These are phyloP conservation scores for Cygnus buccinator DNA, from an alignment of 2,113 vertebrate species.

Conservation along the genomic window DNA sequence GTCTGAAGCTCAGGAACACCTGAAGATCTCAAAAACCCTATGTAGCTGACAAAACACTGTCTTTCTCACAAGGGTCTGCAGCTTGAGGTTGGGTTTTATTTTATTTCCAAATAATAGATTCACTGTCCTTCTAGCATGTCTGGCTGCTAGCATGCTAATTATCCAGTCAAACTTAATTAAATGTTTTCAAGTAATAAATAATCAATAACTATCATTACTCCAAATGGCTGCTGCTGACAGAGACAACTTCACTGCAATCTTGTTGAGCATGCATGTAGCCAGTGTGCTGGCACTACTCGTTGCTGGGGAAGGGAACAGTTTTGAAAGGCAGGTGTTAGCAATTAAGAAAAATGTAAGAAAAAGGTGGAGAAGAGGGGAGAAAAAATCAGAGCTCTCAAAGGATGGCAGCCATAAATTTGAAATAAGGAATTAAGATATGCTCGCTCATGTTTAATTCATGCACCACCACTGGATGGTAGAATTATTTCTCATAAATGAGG, in stretches of 20 bases:
- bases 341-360: background rate
- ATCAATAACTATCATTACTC: background rate
- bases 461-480: background rate
- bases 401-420: background rate
- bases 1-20: background rate
- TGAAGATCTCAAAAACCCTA: background rate
- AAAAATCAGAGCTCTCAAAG: background rate
- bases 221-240: background rate
- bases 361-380: background rate
- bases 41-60: too few species aligned
- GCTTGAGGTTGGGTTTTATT: background rate
- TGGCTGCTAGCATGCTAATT: background rate
- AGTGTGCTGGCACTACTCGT: background rate
- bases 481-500: background rate
- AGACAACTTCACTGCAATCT: background rate
- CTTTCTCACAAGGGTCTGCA: background rate
- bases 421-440: slow-evolving; percentile 35
- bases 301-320: background rate
- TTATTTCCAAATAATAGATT: background rate
- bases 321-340: background rate
- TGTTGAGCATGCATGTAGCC: background rate
- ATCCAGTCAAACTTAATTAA: slow-evolving; percentile 12
- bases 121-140: background rate
- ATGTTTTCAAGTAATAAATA: slow-evolving; percentile 29
- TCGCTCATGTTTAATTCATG: slow-evolving; percentile 50